Evolutionary conservation across 1,140 invertebrate genomes (phyloP).

Genomic region (Phortica variegata): DNA sequence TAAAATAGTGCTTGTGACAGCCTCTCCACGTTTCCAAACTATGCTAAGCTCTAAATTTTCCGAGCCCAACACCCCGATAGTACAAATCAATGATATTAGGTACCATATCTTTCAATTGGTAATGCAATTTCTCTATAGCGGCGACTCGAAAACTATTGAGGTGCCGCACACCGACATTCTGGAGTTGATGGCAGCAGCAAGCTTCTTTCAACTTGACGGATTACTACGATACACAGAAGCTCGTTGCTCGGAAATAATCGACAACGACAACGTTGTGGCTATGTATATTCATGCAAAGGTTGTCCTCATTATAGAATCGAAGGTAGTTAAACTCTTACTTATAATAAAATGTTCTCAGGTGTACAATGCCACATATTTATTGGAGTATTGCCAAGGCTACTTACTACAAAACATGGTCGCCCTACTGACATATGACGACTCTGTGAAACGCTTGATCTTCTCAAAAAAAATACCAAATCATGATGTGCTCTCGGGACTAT

Average conservation of each 20-base stretch:
- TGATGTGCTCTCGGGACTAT: conserved; percentile 79
- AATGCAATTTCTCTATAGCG: conserved; percentile 91
- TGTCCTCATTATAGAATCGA: too few species aligned
- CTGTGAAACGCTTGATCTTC: conserved; percentile 82
- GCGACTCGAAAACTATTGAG: conserved; percentile 75
- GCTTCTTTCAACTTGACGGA: conserved; percentile 87
- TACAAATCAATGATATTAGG: conserved; percentile 90
- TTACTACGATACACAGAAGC: conserved; percentile 82
- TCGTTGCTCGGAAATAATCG: conserved; percentile 78
- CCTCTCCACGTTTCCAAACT: conserved; percentile 79
- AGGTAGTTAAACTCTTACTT: neutral
- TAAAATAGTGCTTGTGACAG: conserved; percentile 89
- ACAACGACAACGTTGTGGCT: conserved; percentile 85
- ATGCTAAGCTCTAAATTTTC: conserved; percentile 81
- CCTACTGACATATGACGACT: conserved; percentile 87
- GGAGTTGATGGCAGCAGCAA: conserved; percentile 87
- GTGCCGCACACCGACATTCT: conserved; percentile 78
- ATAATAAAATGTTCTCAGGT: conserved; percentile 61
- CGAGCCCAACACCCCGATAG: conserved; percentile 74
- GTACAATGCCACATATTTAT: conserved; percentile 80
- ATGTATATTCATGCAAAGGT: conserved; percentile 93
- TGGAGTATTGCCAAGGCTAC: conserved; percentile 90
- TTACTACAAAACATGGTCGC: conserved; percentile 91
- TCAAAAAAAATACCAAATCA: conserved; percentile 88
- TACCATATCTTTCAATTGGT: conserved; percentile 87